Evolutionary conservation across 2,888 invertebrate species (phyloP), one percentile per base, ranked within the genome.

Genomic region (Charanyca ferruginea): DNA sequence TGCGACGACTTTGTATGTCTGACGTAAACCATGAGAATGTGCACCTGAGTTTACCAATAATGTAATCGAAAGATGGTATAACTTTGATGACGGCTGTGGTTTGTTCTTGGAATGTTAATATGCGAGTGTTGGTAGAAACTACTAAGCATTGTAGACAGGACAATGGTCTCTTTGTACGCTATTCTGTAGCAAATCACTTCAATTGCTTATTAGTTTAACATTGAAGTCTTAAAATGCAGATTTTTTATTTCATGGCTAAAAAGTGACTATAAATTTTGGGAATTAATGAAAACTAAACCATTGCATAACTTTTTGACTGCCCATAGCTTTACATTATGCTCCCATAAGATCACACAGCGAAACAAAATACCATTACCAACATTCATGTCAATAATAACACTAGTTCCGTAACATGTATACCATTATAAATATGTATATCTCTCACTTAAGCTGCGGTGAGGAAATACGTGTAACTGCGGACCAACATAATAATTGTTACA

Each of bases 1-100:
- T 66, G 51, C 58, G 79, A 61, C 57, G 55, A 63, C 74, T 61
- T 79, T 65, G 66, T 59, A 9, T 20, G 23, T 57, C 23, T 68
- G 60, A 65, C 25, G 75, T 65, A 75, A 66, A 41, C 23, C 13
- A 48, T n/a, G 58, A 7, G 41, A 76, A 45, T 73, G 55, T 66
- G 51, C 65, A 49, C 55, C 60, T 60, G 73, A n/a, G 32, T 48
- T 77, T 77, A 71, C 58, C 35, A 8, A 25, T 54, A 41, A 51
- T 62, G 62, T 61, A 61, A 61, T 57, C 32, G 7, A 23, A 18
- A 41, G 35, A 32, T 45, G 42, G 16, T 42, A 11, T 28, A 49
- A 54, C 51, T 35, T 9, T 25, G 18, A 7, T n/a, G 23, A 32
- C 23, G 32, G 32, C 1, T 45, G 2, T 16, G 20, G 9, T 4